Base-by-base conservation (phyloP, 2,888 invertebrate genomes). In the Blastobasis lacticolella region DNA sequence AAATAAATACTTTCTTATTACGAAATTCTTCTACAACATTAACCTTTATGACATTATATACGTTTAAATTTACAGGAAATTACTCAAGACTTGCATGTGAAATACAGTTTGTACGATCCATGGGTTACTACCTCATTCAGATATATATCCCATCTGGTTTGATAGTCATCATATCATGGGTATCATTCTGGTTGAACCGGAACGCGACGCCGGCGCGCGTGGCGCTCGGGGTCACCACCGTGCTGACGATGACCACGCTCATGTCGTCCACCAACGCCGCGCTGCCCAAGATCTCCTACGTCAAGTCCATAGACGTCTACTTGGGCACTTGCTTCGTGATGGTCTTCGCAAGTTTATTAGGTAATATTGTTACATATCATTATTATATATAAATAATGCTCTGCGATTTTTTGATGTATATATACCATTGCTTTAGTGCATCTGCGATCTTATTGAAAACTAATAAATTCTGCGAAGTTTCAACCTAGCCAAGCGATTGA, bases 81-180 rank as follows among this genome's bases (percentile, higher is more conserved):
- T 98, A 97, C 90, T 97, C 97, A 75, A 94, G 97, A 78, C 90
- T 98, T 91, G 95, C 96, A 71, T 97, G 97, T 90, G 96, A 96
- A 90, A 97, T 97, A 87, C 96, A 97, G 89, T 97, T 98, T 90
- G 97, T 97, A 70, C 94, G 98, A 68, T 97, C 97, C 78, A 97
- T 98, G 96, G 98, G 98, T 78, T 98, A 98, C 92, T 98, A 98
- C 91, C 92, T 97, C 78, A 98, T 98, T 90, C 97, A 97, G 91
- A 97, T 97, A 89, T 97, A 97, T 91, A 97, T 97, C 90, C 97
- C 97, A 78, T 97, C 97, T 88, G 95, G 96, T 84, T 92, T 97
- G 86, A 97, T 97, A 89, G 97, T 97, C 83, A 96, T 97, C 88
- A 97, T 97, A 90, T 97, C 96, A 75, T 97, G 97, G 97, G 97